These are phyloP conservation scores for Cataglyphis hispanica DNA, from an alignment of 1,140 invertebrate species.

Conservation along the genomic window DNA sequence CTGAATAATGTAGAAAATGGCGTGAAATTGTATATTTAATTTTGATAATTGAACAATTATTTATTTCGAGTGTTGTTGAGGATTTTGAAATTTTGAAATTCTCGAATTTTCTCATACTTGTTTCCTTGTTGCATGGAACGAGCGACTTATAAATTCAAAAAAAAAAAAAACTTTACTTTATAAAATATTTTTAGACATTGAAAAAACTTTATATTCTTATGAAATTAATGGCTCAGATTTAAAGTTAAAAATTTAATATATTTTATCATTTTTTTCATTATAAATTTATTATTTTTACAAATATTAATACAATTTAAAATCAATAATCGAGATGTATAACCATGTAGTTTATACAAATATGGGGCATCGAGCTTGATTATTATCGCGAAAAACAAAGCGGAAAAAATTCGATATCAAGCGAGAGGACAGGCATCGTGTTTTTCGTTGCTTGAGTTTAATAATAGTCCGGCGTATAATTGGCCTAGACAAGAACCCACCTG, in stretches of 20 bases:
- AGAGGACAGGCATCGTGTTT: slow-evolving; percentile 37
- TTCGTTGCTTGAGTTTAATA: slow-evolving; percentile 67
- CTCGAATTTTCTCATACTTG: background rate
- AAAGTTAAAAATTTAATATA: background rate
- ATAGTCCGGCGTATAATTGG: slow-evolving; percentile 69
- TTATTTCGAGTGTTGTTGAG: slow-evolving; percentile 15
- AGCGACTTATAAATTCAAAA: background rate
- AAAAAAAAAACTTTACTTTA: background rate
- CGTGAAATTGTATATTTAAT: background rate
- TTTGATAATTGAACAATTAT: slow-evolving; percentile 62
- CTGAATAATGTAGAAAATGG: slow-evolving; percentile 59
- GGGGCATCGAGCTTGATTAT: background rate
- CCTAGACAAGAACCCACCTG: slow-evolving; percentile 73
- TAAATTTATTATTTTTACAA: slow-evolving; percentile 1
- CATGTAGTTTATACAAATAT: background rate
- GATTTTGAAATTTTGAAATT: slow-evolving; percentile 8
- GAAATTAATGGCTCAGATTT: background rate
- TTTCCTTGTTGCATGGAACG: background rate
- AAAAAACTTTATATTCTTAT: background rate
- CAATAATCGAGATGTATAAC: background rate
- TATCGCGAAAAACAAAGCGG: slow-evolving; percentile 22
- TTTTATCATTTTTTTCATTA: background rate
- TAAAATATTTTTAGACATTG: background rate
- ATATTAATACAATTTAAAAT: slow-evolving; percentile 11
- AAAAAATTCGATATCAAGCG: slow-evolving; percentile 1